phyloP scores from a whole-genome alignment of 2,797 vertebrate genomes.

The Gadopsis bispinosus region DNA sequence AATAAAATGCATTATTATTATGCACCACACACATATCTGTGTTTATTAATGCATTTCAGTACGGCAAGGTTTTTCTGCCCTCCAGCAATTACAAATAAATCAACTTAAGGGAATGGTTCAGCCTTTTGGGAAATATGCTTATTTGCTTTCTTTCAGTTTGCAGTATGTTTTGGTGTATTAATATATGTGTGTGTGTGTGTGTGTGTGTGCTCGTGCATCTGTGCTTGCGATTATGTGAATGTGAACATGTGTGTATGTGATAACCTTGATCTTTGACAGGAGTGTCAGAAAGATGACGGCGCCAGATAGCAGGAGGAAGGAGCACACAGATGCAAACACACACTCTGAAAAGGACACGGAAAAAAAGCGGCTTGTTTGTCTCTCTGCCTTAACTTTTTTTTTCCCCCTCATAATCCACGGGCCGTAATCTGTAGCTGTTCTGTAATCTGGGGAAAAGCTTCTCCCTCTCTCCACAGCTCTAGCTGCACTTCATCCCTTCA shows the following conservation, averaged over 20 bases:
- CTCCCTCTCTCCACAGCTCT: conserved; percentile 68
- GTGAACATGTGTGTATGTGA: not conserved
- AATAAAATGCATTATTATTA: not conserved
- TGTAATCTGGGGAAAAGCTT: conserved; percentile 83
- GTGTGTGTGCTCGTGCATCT: too few species aligned
- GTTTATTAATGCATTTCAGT: not conserved
- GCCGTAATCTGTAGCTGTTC: conserved; percentile 78
- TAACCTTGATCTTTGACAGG: conserved; percentile 33
- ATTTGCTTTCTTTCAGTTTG: not conserved
- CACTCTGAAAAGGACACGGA: conserved; percentile 35
- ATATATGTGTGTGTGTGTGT: too few species aligned
- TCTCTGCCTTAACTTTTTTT: conserved; percentile 51
- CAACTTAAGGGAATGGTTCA: not conserved
- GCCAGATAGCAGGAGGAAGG: conserved; percentile 19
- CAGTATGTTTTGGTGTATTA: not conserved
- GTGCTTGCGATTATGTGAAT: not conserved
- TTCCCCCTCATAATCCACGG: conserved; percentile 77
- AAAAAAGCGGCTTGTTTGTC: conserved; percentile 59
- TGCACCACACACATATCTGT: not conserved
- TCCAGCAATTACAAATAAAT: not conserved
- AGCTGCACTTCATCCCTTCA: conserved; percentile 76
- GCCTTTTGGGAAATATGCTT: not conserved
- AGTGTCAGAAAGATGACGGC: conserved; percentile 19
- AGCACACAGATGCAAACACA: conserved; percentile 22
- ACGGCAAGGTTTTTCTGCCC: not conserved